phyloP scores from a whole-genome alignment of 2,113 vertebrate genomes.

The Acrocephalus kingi region DNA sequence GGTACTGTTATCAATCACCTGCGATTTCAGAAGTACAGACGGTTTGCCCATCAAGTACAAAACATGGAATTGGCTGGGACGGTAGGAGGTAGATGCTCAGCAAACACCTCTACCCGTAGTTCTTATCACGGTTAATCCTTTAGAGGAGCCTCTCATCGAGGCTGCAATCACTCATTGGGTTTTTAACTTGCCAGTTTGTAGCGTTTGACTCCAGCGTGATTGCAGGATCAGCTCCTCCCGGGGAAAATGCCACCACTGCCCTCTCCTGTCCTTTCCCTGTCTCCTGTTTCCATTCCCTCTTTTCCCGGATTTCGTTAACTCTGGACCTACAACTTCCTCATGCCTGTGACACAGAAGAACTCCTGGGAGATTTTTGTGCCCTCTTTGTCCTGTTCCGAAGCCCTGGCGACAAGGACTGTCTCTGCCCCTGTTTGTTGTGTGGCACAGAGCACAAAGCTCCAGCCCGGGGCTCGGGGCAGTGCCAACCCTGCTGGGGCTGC shows the following conservation, averaged over 20 bases:
- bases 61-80: neutral
- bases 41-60: neutral
- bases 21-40: neutral
- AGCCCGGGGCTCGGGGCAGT: neutral
- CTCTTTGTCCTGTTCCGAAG: neutral
- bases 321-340: neutral
- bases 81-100: neutral
- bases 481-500: neutral
- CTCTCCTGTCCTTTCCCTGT: slow-evolving; percentile 55
- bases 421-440: neutral
- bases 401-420: neutral
- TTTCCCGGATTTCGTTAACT: neutral
- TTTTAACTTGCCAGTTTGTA: neutral
- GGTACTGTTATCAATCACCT: neutral
- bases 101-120: neutral
- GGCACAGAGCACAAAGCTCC: neutral
- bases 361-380: neutral
- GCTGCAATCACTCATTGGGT: neutral
- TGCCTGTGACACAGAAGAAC: neutral
- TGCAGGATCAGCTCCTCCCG: neutral
- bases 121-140: neutral
- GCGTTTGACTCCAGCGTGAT: neutral
- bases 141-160: neutral
- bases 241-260: slow-evolving; percentile 63
- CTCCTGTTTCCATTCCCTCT: neutral